A percentile compares a stretch with the other conserved stretches of the same genome.
Evolutionary conservation across 2,113 vertebrate genomes (phyloP).

Genomic region (Plecturocebus donacophilus): DNA sequence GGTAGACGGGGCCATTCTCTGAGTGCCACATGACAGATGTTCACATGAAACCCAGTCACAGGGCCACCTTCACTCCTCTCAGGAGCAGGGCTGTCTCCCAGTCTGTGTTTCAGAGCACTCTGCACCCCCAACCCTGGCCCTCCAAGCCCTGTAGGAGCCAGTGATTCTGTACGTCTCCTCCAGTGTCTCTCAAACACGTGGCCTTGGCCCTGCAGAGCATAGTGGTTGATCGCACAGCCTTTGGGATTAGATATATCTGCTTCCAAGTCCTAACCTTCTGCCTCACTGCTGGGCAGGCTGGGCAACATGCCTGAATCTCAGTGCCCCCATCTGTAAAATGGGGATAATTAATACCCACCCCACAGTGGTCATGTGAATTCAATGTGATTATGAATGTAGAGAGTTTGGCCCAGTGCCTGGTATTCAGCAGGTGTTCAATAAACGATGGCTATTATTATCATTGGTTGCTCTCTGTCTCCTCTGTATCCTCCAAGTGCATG

Average conservation of each 20-base stretch:
- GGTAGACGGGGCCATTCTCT: neutral
- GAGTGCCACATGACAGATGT: neutral
- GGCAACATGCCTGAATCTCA: neutral
- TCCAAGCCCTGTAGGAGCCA: neutral
- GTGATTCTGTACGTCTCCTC: neutral
- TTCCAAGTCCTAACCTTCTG: neutral
- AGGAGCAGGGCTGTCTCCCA: neutral
- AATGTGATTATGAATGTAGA: neutral
- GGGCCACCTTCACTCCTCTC: neutral
- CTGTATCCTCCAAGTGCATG: neutral
- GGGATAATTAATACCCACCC: neutral
- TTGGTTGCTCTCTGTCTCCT: neutral
- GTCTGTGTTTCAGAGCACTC: neutral
- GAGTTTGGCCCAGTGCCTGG: neutral
- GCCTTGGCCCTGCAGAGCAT: neutral
- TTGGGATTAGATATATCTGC: neutral
- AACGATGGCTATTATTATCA: neutral
- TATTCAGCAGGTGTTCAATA: neutral
- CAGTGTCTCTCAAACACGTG: accelerated
- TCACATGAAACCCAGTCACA: neutral
- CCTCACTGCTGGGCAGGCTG: neutral
- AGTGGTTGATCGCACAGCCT: neutral
- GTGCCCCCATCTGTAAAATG: neutral
- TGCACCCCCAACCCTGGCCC: neutral
- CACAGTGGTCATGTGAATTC: neutral